Evolutionary conservation across 2,797 vertebrate species (phyloP), one percentile per base, ranked within the genome.

Genomic region (Enteromius trimaculatus): DNA sequence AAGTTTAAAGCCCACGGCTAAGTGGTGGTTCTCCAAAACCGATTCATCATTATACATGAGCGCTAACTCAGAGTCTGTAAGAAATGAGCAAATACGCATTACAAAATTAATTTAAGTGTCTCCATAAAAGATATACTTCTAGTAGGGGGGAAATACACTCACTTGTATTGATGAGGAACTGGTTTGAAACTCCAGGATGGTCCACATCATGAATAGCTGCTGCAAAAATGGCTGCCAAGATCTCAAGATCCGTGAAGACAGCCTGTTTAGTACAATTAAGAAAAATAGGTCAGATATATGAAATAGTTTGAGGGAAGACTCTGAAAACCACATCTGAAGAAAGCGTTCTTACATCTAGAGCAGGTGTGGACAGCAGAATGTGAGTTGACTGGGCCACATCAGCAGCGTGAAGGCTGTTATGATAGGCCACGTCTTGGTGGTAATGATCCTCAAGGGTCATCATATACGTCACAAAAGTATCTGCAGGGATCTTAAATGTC

Each of bases 81-180:
- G 37, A 23, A 77, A 68, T 49, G 0, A 62, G 69, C 10, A 74
- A 31, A 13, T 47, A 11, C 23, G 31, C 47, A 8, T 44, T 44
- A 44, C 10, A 44, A 44, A 44, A 44, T 82, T 11, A 58, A 68
- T 77, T 39, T 21, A 47, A 29, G 3, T 34, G 49, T 58, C 34
- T 19, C 17, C 19, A 58, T 23, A 5, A 77, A 29, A 2, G 2
- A 19, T 31, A 64, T 16, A 0, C 42, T 11, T 7, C 6, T 4
- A 47, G 51, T 71, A 29, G 51, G 23, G 11, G n/a, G 7, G n/a
- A 29, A 23, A 53, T 51, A 26, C 1, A 96, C 98, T 96, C 93
- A 99, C 98, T 99, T 87, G 98, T 99, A 89, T 99, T 99, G 91
- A 99, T 99, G 47, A 99, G 95, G 88, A 99, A 99, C 78, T 99